Conservation (phyloP, 92 coral and sea anemone species). For the Plumapathes pennacea region DNA sequence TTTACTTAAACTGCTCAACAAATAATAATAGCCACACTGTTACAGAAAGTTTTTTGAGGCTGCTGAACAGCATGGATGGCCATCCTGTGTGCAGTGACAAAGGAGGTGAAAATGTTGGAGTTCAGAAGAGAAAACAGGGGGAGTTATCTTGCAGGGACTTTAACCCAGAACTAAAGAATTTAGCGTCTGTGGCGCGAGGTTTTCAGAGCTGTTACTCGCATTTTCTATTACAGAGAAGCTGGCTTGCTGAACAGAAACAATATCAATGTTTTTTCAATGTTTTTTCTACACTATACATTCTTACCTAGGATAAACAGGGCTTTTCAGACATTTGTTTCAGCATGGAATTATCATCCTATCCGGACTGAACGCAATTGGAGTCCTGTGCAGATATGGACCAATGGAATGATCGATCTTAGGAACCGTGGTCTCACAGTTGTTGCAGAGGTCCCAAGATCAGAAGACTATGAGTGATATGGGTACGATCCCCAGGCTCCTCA, state of each 20-base stretch:
- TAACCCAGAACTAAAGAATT: slow-evolving; percentile 44
- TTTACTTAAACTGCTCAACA: slow-evolving; percentile 4
- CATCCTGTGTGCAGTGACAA: slow-evolving; percentile 31
- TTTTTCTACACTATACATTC: slow-evolving; percentile 46
- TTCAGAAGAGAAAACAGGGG: slow-evolving; percentile 34
- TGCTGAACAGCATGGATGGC: slow-evolving; percentile 13
- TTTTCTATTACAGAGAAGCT: slow-evolving; percentile 25
- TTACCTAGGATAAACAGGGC: slow-evolving; percentile 52
- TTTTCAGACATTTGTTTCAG: slow-evolving; percentile 35
- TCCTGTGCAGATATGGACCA: slow-evolving; percentile 64
- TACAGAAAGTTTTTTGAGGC: slow-evolving; percentile 6
- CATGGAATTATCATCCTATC: slow-evolving; percentile 58
- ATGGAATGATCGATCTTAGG: slow-evolving; percentile 51
- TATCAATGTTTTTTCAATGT: slow-evolving; percentile 27
- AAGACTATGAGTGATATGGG: slow-evolving; percentile 14
- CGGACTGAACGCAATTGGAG: slow-evolving; percentile 55
- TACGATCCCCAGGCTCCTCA: slow-evolving; percentile 17
- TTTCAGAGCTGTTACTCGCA: slow-evolving; percentile 32
- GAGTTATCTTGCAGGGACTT: slow-evolving; percentile 43
- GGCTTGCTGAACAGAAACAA: slow-evolving; percentile 37
- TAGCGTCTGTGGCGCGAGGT: slow-evolving; percentile 55
- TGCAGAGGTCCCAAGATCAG: slow-evolving; percentile 11
- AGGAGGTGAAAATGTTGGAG: slow-evolving; percentile 36
- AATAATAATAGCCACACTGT: slow-evolving; percentile 39
- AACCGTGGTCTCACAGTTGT: slow-evolving; percentile 3